These are phyloP conservation scores for Furnarius figulus DNA, from an alignment of 2,113 vertebrate species.

Conservation along the genomic window DNA sequence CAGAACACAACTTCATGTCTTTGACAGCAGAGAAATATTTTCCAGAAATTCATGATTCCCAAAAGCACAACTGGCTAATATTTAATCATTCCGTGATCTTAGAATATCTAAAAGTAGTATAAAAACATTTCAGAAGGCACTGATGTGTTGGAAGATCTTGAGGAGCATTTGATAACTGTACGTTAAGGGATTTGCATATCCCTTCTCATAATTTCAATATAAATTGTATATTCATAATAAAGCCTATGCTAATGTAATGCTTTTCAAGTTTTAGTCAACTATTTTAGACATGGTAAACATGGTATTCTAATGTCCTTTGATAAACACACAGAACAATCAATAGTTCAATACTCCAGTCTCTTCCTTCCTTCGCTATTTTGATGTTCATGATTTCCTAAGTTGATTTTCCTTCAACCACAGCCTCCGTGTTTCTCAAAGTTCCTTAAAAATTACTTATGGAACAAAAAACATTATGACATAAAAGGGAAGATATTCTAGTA, in stretches of 20 bases:
- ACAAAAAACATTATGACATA: constrained; percentile 8
- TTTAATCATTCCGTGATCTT: constrained; percentile 45
- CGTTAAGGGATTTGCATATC: not conserved
- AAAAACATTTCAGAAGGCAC: not conserved
- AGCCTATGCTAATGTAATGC: not conserved
- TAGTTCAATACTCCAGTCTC: not conserved
- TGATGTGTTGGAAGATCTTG: not conserved
- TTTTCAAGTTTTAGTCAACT: not conserved
- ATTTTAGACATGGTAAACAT: not conserved
- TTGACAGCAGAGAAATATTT: constrained; percentile 64
- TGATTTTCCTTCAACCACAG: not conserved
- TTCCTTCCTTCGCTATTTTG: not conserved
- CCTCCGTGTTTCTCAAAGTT: not conserved
- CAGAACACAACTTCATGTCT: constrained; percentile 71
- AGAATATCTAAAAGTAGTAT: constrained; percentile 18
- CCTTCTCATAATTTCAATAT: not conserved
- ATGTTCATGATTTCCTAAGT: constrained; percentile 27
- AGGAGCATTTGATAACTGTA: not conserved
- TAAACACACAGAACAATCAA: not conserved
- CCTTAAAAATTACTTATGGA: not conserved
- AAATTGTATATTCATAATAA: not conserved
- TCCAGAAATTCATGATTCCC: constrained; percentile 63
- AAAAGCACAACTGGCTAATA: constrained; percentile 41
- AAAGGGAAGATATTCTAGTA: not conserved
- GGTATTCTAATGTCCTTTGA: not conserved